phyloP scores from a whole-genome alignment of 2,113 vertebrate genomes.

The Syngnathus scovelli region DNA sequence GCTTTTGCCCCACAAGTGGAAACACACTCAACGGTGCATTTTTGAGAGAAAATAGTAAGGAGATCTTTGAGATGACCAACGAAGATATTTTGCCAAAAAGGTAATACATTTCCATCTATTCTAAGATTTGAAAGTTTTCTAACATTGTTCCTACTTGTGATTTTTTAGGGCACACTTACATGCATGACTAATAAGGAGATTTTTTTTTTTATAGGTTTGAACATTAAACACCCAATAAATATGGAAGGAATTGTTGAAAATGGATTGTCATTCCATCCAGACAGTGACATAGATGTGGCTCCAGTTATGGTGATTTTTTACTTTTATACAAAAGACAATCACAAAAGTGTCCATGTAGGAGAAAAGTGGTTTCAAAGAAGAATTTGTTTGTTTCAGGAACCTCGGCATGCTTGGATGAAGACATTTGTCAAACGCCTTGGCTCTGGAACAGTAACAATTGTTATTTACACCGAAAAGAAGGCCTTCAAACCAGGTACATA shows the following conservation, averaged over 20 bases:
- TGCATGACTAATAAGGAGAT: neutral
- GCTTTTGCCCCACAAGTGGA: neutral
- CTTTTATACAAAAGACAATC: neutral
- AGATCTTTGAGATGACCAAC: slow-evolving; percentile 51
- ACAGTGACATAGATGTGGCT: slow-evolving; percentile 38
- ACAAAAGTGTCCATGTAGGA: neutral
- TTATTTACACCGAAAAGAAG: slow-evolving; percentile 43
- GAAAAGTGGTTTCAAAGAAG: neutral
- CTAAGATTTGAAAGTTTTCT: neutral
- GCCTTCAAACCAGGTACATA: slow-evolving; percentile 56
- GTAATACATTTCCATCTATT: slow-evolving; percentile 30
- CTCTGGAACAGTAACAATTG: slow-evolving; percentile 56
- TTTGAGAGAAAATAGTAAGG: slow-evolving; percentile 28
- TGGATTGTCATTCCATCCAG: slow-evolving; percentile 55
- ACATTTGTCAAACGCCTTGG: slow-evolving; percentile 47
- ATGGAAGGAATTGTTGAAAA: slow-evolving; percentile 21
- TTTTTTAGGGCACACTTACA: neutral
- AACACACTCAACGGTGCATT: neutral
- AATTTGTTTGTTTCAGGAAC: slow-evolving; percentile 38
- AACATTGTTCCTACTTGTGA: neutral
- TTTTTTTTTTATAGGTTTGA: slow-evolving; percentile 28
- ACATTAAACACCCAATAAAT: slow-evolving; percentile 44
- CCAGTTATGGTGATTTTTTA: slow-evolving; percentile 48
- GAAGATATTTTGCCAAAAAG: slow-evolving; percentile 48
- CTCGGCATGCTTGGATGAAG: slow-evolving; percentile 47